These are phyloP conservation scores for Lasioglossum zephyrum DNA, from an alignment of 2,888 invertebrate genomes.

Conservation along the genomic window DNA sequence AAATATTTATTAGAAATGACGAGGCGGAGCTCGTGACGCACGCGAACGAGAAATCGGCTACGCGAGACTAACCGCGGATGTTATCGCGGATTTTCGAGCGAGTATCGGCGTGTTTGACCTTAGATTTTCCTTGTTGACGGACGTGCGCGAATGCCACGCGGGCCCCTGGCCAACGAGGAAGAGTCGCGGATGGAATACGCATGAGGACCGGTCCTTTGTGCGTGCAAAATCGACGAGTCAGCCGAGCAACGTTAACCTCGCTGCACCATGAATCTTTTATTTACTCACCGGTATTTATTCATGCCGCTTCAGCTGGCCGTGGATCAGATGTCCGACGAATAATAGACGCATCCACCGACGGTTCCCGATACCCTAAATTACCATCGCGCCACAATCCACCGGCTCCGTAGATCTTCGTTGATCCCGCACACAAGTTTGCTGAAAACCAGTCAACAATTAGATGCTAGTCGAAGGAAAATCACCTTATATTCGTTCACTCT, in stretches of 20 bases:
- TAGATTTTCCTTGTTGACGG: constrained; percentile 57
- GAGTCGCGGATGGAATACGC: constrained; percentile 69
- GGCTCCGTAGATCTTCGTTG: background rate
- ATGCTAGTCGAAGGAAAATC: background rate
- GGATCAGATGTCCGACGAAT: background rate
- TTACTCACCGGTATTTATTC: constrained; percentile 41
- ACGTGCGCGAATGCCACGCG: constrained; percentile 69
- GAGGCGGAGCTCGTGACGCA: background rate
- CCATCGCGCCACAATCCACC: background rate
- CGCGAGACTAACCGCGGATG: background rate
- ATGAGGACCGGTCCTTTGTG: constrained; percentile 59
- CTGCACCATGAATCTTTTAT: constrained; percentile 50
- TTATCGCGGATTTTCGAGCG: constrained; percentile 23
- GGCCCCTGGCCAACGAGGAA: constrained; percentile 73
- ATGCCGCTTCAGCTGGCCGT: background rate
- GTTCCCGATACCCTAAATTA: background rate
- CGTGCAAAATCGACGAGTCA: constrained; percentile 53
- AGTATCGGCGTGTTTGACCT: constrained; percentile 46
- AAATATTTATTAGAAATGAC: background rate
- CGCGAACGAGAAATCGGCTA: background rate
- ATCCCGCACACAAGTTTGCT: background rate
- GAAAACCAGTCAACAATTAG: background rate
- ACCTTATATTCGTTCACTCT: background rate
- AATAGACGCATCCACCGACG: background rate
- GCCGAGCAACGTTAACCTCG: constrained; percentile 32